Evolutionary conservation across 2,797 vertebrate genomes (phyloP), one percentile per base, ranked within the genome.

Genomic region (Hypotaenidia philippensis): DNA sequence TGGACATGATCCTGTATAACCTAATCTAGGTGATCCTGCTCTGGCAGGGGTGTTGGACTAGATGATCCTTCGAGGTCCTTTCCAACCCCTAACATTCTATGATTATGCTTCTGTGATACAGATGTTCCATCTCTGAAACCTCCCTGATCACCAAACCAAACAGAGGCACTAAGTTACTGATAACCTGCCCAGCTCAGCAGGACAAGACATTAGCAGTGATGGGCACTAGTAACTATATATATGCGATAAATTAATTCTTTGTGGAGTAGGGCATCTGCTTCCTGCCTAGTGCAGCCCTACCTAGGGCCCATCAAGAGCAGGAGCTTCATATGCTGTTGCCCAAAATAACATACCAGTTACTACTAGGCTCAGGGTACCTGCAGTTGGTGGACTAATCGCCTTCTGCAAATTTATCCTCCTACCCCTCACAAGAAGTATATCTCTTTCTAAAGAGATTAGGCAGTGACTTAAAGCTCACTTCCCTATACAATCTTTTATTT

Each of bases 331-430:
- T 29, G 27, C 45, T 64, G 36, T 55, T 89, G 38, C 60, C 61
- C 0, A 4, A 87, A 45, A 38, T 41, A 89, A 69, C 38, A 49
- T 3, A 57, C 5, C 13, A 47, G 45, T 53, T 83, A 17, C 53
- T 61, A 5, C 25, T 29, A 77, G 26, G 13, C 45, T 52, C 22
- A n/a, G 45, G 20, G 78, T 49, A 76, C 15, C 34, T 59, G 34
- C 50, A 40, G 44, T 4, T 76, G 6, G 12, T 82, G 83, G 50
- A 57, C 17, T 9, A 55, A 63, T 47, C 41, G 18, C 11, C 20
- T 69, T 68, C 26, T 64, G 16, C 50, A 88, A 38, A 82, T 83
- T 74, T 72, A 26, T 79, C 91, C 77, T 89, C 88, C 19, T 63
- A 82, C 38, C 6, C 10, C 31, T 86, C 90, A 70, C 10, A 9